These are phyloP conservation scores for Gadopsis bispinosus DNA, from an alignment of 2,797 vertebrate genomes.

Conservation along the genomic window DNA sequence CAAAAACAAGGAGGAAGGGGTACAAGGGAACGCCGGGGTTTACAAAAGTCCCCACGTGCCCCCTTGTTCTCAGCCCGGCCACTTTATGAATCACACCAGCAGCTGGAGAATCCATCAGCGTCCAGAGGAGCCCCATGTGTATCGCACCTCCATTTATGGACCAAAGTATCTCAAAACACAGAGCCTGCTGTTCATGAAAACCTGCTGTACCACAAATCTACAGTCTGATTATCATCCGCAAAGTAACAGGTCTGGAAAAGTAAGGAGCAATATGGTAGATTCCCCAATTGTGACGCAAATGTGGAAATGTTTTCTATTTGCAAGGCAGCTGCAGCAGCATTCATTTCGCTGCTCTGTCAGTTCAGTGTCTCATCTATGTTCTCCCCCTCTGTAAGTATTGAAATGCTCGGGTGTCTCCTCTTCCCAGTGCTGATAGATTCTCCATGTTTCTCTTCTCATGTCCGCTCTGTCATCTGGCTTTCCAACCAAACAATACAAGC, in stretches of 20 bases:
- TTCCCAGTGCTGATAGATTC: slow-evolving; percentile 53
- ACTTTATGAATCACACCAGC: slow-evolving; percentile 57
- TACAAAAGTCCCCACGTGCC: slow-evolving; percentile 17
- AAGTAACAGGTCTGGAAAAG: slow-evolving; percentile 25
- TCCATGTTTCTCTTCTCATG: slow-evolving; percentile 60
- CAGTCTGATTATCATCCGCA: slow-evolving; percentile 23
- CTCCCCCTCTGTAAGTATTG: neutral
- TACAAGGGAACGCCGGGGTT: slow-evolving; percentile 31
- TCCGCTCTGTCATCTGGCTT: slow-evolving; percentile 28
- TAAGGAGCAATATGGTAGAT: neutral
- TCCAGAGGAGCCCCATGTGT: slow-evolving; percentile 34
- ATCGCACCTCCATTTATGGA: slow-evolving; percentile 58
- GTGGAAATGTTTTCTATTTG: slow-evolving; percentile 31
- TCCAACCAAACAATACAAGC: slow-evolving; percentile 46
- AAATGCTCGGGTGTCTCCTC: slow-evolving; percentile 6
- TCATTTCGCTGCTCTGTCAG: slow-evolving; percentile 18
- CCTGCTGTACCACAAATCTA: slow-evolving; percentile 3
- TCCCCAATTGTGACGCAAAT: slow-evolving; percentile 11
- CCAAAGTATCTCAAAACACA: slow-evolving; percentile 25
- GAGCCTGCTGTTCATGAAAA: slow-evolving; percentile 25
- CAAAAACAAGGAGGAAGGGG: slow-evolving; percentile 15
- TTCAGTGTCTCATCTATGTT: slow-evolving; percentile 19
- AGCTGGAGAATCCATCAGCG: slow-evolving; percentile 70
- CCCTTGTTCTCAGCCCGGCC: slow-evolving; percentile 29
- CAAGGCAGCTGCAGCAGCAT: slow-evolving; percentile 36